Base-by-base conservation (phyloP, 1,140 invertebrate species). In the Drosophila pallidifrons region DNA sequence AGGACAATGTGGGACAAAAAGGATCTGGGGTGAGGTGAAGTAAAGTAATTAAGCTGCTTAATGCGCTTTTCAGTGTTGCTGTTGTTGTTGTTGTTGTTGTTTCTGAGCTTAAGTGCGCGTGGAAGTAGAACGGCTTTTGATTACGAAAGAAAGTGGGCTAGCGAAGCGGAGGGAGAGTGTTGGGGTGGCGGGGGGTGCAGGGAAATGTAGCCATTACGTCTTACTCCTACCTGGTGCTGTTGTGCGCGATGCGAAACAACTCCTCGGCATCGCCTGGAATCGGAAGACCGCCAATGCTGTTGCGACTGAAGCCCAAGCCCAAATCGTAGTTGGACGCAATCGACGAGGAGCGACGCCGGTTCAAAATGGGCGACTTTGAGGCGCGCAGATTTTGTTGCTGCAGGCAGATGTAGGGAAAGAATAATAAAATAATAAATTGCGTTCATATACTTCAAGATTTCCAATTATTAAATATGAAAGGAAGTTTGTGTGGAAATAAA, bases 291-390 rank as follows among this genome's bases (percentile, higher is more conserved):
- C 67, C 72, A n/a, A 69, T 77, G 25, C 72, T 82, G 10, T 79
- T 82, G 2, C 81, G 73, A 13, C 74, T 72, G 20, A 72, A 66
- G 10, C 63, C 61, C 10, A 70, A 63, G 10, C 63, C 61, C 10
- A 70, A 63, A 51, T 89, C 88, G 8, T 72, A 45, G 61, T 88
- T 91, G 5, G 79, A 65, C 1, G 82, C 89, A 28, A 92, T 90
- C 6, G 91, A 92, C 4, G 91, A 92, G 1, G 90, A 78, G 25
- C 91, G 79, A 49, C 91, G 73, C 8, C 91, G 59, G 13, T 81
- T 75, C 5, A 92, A 49, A 20, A 91, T 85, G 3, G 91, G 91
- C 6, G 91, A 92, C 49, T 85, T 92, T 20, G 82, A 82, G 8
- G 71, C 25, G 1, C 80, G 69, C 6, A 81, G 59, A 49, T 59